Percentiles rank a stretch among this genome's conserved stretches.
Evolutionary conservation across 2,888 invertebrate genomes (phyloP).

Genomic region (Xestia rhomboidea): DNA sequence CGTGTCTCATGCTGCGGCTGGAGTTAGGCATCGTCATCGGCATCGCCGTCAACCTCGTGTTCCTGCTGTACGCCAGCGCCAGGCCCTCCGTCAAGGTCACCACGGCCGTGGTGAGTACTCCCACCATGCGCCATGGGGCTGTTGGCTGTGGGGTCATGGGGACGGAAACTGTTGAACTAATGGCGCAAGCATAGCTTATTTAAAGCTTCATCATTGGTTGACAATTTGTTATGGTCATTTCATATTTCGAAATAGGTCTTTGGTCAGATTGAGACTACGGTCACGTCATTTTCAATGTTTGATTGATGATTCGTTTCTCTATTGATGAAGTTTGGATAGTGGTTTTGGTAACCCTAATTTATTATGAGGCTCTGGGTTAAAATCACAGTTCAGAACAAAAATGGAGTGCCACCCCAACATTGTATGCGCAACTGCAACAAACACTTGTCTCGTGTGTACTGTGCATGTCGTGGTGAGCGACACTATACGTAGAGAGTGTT

Average conservation of each 20-base stretch:
- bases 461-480: no score
- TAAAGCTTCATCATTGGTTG: background rate
- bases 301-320: background rate
- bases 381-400: background rate
- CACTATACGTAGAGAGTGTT: no score
- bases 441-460: background rate
- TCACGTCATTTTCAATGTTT: background rate
- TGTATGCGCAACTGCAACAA: background rate
- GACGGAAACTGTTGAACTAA: background rate
- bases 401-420: background rate
- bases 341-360: no score
- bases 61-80: slow-evolving; percentile 95
- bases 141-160: background rate
- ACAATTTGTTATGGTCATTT: background rate
- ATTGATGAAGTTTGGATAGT: background rate
- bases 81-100: slow-evolving; percentile 94
- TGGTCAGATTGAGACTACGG: background rate
- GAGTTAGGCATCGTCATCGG: slow-evolving; percentile 97
- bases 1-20: slow-evolving; percentile 95
- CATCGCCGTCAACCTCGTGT: slow-evolving; percentile 94
- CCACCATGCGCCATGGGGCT: background rate
- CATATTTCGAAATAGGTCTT: background rate
- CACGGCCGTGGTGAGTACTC: slow-evolving; percentile 89
- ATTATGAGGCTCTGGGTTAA: background rate
- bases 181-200: background rate